Evolutionary conservation across 2,797 vertebrate genomes (phyloP).

Genomic region (Meda fulgida): DNA sequence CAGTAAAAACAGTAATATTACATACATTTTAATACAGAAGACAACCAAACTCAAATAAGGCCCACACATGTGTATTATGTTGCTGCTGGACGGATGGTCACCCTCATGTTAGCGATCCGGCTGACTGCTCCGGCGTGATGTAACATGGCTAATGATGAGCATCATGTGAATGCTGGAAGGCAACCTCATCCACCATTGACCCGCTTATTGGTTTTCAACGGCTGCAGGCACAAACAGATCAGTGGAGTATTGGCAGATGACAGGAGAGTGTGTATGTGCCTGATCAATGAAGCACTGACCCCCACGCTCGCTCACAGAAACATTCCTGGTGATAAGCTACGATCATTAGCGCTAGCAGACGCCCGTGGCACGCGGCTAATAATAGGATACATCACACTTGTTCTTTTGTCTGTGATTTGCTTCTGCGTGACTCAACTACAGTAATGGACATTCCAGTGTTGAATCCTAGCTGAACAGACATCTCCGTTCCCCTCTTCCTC

Average conservation of each 20-base stretch:
- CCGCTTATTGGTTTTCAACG: constrained; percentile 37
- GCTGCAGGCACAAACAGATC: constrained; percentile 40
- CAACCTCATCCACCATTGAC: constrained; percentile 36
- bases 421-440: constrained; percentile 12
- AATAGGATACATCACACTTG: constrained; percentile 13
- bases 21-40: neutral
- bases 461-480: neutral
- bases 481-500: constrained; percentile 14
- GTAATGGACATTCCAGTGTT: constrained; percentile 21
- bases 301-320: neutral
- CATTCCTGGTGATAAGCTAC: constrained; percentile 14
- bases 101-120: neutral
- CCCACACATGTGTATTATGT: neutral
- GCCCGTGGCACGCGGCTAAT: constrained; percentile 1
- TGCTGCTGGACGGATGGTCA: neutral
- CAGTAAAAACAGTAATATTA: too few species aligned
- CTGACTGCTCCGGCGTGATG: constrained; percentile 4
- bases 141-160: constrained; percentile 27
- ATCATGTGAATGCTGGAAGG: constrained; percentile 27
- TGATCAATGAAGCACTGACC: constrained; percentile 32
- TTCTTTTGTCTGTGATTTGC: constrained; percentile 4
- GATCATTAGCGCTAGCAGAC: constrained; percentile 25
- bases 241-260: constrained; percentile 18
- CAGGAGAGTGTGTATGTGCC: constrained; percentile 21
- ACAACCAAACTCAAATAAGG: neutral